Evolutionary conservation across 1,140 invertebrate species (phyloP).

Genomic region (Portunus trituberculatus): DNA sequence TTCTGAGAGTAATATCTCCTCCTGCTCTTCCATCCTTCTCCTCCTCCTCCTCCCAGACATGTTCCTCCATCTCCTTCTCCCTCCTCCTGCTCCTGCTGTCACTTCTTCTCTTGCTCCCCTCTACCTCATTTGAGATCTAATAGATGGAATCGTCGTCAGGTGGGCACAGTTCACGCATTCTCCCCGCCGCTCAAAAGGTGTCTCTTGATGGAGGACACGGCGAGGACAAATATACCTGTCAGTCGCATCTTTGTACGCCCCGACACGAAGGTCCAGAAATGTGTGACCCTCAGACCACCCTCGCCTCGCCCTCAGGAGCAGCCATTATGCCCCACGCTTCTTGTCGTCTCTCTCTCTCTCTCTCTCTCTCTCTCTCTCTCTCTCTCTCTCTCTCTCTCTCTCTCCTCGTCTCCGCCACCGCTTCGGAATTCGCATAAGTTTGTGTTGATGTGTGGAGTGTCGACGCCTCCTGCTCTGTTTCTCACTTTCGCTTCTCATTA

Average conservation of each 20-base stretch:
- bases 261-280: background rate
- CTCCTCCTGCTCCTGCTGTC: background rate
- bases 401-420: background rate
- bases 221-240: conserved; percentile 60
- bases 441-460: conserved; percentile 11
- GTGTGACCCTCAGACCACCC: conserved; percentile 45
- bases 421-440: conserved; percentile 3
- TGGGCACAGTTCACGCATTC: conserved; percentile 38
- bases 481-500: conserved; percentile 13
- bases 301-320: background rate
- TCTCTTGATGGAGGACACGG: conserved; percentile 32
- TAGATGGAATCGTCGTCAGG: conserved; percentile 33
- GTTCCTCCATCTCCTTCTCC: background rate
- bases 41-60: background rate
- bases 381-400: too few relatives aligned
- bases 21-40: background rate
- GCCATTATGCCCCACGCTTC: background rate
- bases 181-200: background rate
- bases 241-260: conserved; percentile 33
- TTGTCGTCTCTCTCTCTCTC: background rate
- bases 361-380: too few relatives aligned
- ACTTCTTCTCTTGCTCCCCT: background rate
- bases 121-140: background rate
- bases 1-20: background rate
- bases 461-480: background rate